Conservation (phyloP, 2,797 vertebrate genomes). For the Thalassophryne amazonica region DNA sequence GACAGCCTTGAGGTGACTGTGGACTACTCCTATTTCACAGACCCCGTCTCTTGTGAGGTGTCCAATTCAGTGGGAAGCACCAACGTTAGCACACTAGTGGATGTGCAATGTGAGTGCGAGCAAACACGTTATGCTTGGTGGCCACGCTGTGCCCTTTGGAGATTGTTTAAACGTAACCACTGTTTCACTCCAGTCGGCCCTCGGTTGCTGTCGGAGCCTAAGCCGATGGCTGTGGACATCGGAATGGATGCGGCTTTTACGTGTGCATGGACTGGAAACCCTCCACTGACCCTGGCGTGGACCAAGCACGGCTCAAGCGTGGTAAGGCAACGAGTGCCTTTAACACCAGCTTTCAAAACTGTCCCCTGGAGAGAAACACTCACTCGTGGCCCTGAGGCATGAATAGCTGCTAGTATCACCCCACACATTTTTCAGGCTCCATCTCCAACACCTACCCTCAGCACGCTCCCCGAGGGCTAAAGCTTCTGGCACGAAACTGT, state of each 20-base stretch:
- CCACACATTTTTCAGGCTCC: constrained; percentile 52
- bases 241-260: constrained; percentile 88
- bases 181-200: constrained; percentile 81
- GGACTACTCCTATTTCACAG: constrained; percentile 89
- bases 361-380: constrained; percentile 40
- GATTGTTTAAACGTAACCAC: too few species aligned
- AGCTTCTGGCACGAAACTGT: constrained; percentile 65
- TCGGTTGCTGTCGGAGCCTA: constrained; percentile 82
- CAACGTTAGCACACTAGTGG: constrained; percentile 89
- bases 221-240: constrained; percentile 81
- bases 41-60: constrained; percentile 90
- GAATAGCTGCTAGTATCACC: too few species aligned
- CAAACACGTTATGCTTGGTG: background rate
- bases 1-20: constrained; percentile 86
- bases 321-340: constrained; percentile 69
- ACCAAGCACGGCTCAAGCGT: constrained; percentile 83
- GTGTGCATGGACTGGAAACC: constrained; percentile 90
- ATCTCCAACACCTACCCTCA: constrained; percentile 53
- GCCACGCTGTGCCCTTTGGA: background rate
- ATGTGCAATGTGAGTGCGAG: constrained; percentile 86
- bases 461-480: constrained; percentile 51
- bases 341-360: constrained; percentile 38
- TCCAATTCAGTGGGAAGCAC: constrained; percentile 90
- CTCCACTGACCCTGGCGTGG: constrained; percentile 89
- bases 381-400: constrained; percentile 64